Conservation (phyloP, 1,140 invertebrate genomes). For the Dinoponera quadriceps region DNA sequence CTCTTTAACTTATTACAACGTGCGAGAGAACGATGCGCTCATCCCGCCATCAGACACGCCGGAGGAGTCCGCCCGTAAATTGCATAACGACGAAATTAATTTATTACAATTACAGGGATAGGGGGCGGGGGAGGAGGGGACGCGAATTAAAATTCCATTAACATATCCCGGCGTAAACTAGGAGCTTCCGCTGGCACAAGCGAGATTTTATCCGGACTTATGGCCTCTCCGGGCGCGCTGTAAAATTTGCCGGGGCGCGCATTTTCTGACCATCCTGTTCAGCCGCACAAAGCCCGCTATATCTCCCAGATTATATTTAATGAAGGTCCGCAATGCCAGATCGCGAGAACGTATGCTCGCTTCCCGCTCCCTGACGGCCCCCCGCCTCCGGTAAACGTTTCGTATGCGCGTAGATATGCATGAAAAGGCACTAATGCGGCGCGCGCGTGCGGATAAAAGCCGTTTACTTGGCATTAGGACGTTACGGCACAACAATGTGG, state of each 20-base stretch:
- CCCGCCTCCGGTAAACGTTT: slow-evolving; percentile 8
- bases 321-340: slow-evolving; percentile 55
- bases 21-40: background rate
- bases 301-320: slow-evolving; percentile 58
- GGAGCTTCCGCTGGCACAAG: slow-evolving; percentile 17
- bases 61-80: slow-evolving; percentile 6
- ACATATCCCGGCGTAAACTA: slow-evolving; percentile 41
- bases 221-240: slow-evolving; percentile 31
- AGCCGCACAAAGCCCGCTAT: slow-evolving; percentile 39
- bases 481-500: background rate
- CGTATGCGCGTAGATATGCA: background rate
- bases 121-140: too few relatives aligned
- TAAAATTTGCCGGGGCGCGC: slow-evolving; percentile 50
- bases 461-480: slow-evolving; percentile 12
- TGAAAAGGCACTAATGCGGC: slow-evolving; percentile 3
- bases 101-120: slow-evolving; percentile 15
- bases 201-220: slow-evolving; percentile 52
- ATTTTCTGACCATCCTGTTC: slow-evolving; percentile 51
- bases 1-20: background rate
- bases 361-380: too few relatives aligned
- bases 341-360: slow-evolving; percentile 24
- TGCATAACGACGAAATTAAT: slow-evolving; percentile 32
- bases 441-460: slow-evolving; percentile 26
- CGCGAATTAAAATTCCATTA: slow-evolving; percentile 52
- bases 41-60: background rate